Percentiles rank a stretch among this genome's conserved stretches.
Conservation (phyloP, 2,113 vertebrate genomes). For the Salvelinus sp. region DNA sequence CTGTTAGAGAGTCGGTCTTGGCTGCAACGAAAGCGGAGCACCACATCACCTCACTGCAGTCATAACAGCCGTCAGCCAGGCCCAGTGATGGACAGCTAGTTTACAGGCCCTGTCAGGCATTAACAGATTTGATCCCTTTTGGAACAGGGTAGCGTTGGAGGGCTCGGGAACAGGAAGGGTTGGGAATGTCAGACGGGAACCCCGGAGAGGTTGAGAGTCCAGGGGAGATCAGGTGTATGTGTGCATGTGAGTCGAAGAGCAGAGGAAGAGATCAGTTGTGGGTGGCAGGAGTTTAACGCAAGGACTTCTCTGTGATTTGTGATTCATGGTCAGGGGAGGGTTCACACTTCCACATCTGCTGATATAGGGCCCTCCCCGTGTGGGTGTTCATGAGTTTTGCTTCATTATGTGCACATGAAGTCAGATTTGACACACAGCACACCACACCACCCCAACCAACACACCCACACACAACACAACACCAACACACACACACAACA, state of each 20-base stretch:
- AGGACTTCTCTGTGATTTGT: slow-evolving; percentile 31
- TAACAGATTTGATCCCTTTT: slow-evolving; percentile 67
- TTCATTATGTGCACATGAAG: not conserved
- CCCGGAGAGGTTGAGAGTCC: not conserved
- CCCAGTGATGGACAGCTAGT: slow-evolving; percentile 53
- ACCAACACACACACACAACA: slow-evolving; percentile 1
- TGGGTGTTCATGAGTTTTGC: slow-evolving; percentile 12
- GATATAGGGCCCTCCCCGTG: slow-evolving; percentile 26
- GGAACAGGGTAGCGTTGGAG: slow-evolving; percentile 37
- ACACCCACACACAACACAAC: not conserved
- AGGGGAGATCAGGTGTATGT: slow-evolving; percentile 22
- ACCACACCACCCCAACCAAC: too few species aligned
- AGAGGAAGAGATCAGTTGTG: slow-evolving; percentile 9
- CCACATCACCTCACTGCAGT: slow-evolving; percentile 38
- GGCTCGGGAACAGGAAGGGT: not conserved
- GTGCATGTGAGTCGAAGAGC: slow-evolving; percentile 8
- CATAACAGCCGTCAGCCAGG: slow-evolving; percentile 43
- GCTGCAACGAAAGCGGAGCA: slow-evolving; percentile 6
- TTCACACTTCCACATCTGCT: slow-evolving; percentile 39
- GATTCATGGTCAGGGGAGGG: slow-evolving; percentile 42
- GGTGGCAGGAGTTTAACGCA: slow-evolving; percentile 30
- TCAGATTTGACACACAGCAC: not conserved
- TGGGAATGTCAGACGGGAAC: slow-evolving; percentile 1
- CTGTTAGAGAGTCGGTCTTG: not conserved
- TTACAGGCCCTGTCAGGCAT: slow-evolving; percentile 63